Conservation (phyloP, 2,888 invertebrate species). For the Tenthredo livida region DNA sequence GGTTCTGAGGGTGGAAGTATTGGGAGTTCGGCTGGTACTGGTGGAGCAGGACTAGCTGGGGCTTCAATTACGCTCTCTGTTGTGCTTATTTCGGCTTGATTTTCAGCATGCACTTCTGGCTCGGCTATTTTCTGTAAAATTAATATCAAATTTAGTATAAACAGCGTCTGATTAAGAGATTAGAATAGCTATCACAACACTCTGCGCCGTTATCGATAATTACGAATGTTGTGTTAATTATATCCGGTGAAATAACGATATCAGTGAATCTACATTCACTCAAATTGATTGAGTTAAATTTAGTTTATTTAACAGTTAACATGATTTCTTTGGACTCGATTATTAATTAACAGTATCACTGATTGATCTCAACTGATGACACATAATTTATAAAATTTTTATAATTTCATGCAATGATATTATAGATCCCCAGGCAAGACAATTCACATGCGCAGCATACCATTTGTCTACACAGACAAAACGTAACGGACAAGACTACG, state of each 20-base stretch:
- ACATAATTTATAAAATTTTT: background rate
- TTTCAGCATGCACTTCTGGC: slow-evolving; percentile 68
- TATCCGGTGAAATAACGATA: background rate
- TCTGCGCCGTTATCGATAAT: background rate
- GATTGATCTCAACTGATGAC: slow-evolving; percentile 5
- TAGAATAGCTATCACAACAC: background rate
- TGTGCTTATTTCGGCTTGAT: slow-evolving; percentile 66
- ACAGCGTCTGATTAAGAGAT: background rate
- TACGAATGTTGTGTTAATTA: background rate
- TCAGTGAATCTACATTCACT: background rate
- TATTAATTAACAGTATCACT: background rate
- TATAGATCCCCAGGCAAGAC: slow-evolving; percentile 61
- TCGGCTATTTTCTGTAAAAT: slow-evolving; percentile 70
- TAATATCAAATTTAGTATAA: background rate
- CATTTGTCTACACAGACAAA: slow-evolving; percentile 42
- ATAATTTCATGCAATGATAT: slow-evolving; percentile 44
- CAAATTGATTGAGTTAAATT: background rate
- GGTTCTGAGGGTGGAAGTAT: slow-evolving; percentile 63
- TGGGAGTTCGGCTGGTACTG: slow-evolving; percentile 62
- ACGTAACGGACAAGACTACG: slow-evolving; percentile 15
- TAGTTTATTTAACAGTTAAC: background rate
- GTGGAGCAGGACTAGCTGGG: slow-evolving; percentile 47
- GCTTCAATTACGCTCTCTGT: slow-evolving; percentile 65
- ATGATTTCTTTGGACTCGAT: background rate
- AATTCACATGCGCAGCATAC: slow-evolving; percentile 71